Evolutionary conservation across 1,140 invertebrate genomes (phyloP).

Genomic region (Hydropsyche tenuis): DNA sequence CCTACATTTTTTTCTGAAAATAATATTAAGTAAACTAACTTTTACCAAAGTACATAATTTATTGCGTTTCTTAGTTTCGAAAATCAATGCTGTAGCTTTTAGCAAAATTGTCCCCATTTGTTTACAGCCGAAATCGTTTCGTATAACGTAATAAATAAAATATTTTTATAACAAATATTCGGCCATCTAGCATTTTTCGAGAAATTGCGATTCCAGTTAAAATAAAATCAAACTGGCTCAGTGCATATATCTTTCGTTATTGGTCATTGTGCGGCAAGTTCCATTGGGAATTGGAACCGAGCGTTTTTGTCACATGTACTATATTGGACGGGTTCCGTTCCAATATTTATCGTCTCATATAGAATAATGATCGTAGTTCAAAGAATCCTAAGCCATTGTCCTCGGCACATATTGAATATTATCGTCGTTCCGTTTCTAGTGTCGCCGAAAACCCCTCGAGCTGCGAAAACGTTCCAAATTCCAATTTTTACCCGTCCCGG

Average conservation of each 20-base stretch:
- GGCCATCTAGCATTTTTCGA: no score
- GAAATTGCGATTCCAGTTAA: no score
- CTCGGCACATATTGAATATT: conserved; percentile 35
- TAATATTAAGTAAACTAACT: no score
- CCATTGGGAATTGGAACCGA: conserved; percentile 14
- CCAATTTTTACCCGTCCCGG: no score
- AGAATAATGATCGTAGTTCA: conserved; percentile 45
- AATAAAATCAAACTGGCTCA: neutral
- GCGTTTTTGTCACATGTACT: conserved; percentile 41
- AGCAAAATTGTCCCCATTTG: conserved; percentile 13
- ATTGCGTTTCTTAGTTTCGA: no score
- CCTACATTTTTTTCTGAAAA: no score
- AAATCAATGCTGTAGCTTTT: neutral
- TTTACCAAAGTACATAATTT: no score
- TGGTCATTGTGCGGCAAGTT: conserved; percentile 33
- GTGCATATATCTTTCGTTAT: conserved; percentile 35
- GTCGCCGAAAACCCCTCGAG: neutral
- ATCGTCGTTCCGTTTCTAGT: conserved; percentile 19
- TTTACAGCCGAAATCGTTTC: neutral
- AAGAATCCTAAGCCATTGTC: conserved; percentile 33
- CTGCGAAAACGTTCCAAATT: no score
- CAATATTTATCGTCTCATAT: conserved; percentile 43
- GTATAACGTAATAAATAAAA: conserved; percentile 2
- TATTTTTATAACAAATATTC: no score
- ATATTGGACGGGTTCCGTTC: conserved; percentile 38